These are phyloP conservation scores for Cheilosia vernalis DNA, from an alignment of 2,888 invertebrate genomes.

Conservation along the genomic window DNA sequence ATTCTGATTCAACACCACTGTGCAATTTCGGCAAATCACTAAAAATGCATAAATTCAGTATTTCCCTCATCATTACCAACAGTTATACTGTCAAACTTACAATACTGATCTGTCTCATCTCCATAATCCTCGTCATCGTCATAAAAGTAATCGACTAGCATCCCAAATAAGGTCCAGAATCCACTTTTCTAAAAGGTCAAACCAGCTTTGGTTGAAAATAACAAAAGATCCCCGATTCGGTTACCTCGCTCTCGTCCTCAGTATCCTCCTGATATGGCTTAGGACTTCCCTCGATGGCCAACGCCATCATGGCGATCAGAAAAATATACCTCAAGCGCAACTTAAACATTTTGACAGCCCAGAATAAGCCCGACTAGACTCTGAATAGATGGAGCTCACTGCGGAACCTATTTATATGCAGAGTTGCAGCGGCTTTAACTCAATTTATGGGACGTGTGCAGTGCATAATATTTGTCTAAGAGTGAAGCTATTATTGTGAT, in stretches of 20 bases:
- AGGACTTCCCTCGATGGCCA: background rate
- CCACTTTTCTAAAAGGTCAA: conserved; percentile 10
- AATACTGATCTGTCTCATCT: background rate
- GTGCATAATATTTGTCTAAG: background rate
- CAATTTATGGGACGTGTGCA: background rate
- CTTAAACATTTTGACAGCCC: background rate
- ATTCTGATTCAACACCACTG: conserved; percentile 7
- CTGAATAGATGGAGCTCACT: background rate
- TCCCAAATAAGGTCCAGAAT: background rate
- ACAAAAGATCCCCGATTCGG: background rate
- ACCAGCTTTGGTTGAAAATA: background rate
- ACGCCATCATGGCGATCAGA: background rate
- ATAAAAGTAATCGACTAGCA: conserved; percentile 8
- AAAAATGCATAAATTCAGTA: background rate
- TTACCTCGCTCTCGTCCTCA: background rate
- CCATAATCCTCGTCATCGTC: background rate
- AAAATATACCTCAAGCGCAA: conserved; percentile 3
- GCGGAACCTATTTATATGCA: conserved; percentile 14
- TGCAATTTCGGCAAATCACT: conserved; percentile 30
- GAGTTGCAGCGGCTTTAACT: background rate
- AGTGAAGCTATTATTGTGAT: conserved; percentile 1
- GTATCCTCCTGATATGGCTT: background rate
- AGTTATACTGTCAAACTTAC: conserved; percentile 6
- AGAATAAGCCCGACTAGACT: background rate
- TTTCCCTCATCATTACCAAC: background rate